phyloP scores from a whole-genome alignment of 2,888 invertebrate genomes.

The Monopis laevigella region DNA sequence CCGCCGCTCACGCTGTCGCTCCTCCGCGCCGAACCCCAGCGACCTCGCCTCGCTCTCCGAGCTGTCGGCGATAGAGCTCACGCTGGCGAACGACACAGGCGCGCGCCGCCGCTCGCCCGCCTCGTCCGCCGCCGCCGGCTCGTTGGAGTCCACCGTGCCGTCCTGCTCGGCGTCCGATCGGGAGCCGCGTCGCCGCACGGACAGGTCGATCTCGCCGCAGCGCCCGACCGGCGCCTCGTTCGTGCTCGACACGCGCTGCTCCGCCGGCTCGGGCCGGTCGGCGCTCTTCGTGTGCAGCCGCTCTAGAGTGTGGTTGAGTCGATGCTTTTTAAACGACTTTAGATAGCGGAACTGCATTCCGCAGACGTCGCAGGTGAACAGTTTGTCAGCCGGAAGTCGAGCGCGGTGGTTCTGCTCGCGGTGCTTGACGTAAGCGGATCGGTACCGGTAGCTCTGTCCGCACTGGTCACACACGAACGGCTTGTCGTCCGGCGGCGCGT shows the following conservation, averaged over 20 bases:
- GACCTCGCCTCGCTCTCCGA: conserved; percentile 58
- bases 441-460: conserved; percentile 88
- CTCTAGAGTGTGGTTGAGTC: conserved; percentile 86
- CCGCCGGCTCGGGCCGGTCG: conserved; percentile 61
- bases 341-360: conserved; percentile 92
- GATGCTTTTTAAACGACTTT: conserved; percentile 90
- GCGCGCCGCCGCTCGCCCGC: conserved; percentile 34
- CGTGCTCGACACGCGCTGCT: conserved; percentile 78
- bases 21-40: conserved; percentile 55
- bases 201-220: conserved; percentile 68
- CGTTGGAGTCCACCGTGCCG: conserved; percentile 77
- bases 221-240: conserved; percentile 70
- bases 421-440: conserved; percentile 79
- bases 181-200: conserved; percentile 58
- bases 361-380: conserved; percentile 91
- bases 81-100: conserved; percentile 61
- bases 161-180: conserved; percentile 72
- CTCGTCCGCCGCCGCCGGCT: conserved; percentile 39
- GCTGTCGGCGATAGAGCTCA: conserved; percentile 62
- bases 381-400: conserved; percentile 85
- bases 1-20: conserved; percentile 71
- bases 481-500: conserved; percentile 77
- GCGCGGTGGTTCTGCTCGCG: conserved; percentile 91
- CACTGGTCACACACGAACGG: conserved; percentile 93
- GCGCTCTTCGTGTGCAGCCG: conserved; percentile 78